A percentile compares a stretch with the other conserved stretches of the same genome.
These are phyloP conservation scores for Numenius arquata DNA, from an alignment of 2,113 vertebrate species.

Conservation along the genomic window DNA sequence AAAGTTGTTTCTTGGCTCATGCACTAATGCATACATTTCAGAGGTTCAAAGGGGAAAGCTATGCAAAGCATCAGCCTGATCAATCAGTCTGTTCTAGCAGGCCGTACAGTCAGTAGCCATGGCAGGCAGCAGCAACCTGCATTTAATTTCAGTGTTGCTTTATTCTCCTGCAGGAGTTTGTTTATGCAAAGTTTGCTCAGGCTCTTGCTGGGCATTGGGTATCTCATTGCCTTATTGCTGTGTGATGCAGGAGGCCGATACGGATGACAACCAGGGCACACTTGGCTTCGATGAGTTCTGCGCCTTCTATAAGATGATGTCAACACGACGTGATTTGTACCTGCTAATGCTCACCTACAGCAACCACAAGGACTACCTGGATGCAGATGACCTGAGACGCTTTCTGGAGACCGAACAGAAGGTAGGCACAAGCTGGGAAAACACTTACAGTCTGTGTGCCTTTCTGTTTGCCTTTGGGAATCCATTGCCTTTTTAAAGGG, in stretches of 20 bases:
- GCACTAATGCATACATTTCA: not conserved
- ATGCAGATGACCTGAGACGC: constrained; percentile 79
- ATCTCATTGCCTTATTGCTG: not conserved
- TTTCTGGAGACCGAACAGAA: constrained; percentile 94
- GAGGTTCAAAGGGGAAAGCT: not conserved
- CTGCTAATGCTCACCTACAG: constrained; percentile 97
- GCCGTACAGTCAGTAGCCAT: not conserved
- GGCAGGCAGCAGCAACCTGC: not conserved
- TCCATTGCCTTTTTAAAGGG: not conserved
- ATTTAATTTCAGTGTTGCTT: not conserved
- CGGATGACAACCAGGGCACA: constrained; percentile 91
- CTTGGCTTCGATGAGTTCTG: constrained; percentile 97
- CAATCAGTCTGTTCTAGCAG: not conserved
- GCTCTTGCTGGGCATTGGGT: not conserved
- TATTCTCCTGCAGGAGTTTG: not conserved
- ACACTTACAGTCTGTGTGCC: not conserved
- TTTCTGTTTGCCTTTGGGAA: not conserved
- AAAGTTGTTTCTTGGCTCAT: not conserved
- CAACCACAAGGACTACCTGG: constrained; percentile 93
- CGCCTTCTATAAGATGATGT: constrained; percentile 98
- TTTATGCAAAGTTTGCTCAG: not conserved
- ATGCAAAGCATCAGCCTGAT: not conserved
- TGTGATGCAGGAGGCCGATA: constrained; percentile 87
- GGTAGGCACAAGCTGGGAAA: constrained; percentile 65
- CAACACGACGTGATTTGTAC: constrained; percentile 92